Evolutionary conservation across 92 coral and sea anemone genomes (phyloP), one percentile per base, ranked within the genome.

Genomic region (Virgularia gustaviana): DNA sequence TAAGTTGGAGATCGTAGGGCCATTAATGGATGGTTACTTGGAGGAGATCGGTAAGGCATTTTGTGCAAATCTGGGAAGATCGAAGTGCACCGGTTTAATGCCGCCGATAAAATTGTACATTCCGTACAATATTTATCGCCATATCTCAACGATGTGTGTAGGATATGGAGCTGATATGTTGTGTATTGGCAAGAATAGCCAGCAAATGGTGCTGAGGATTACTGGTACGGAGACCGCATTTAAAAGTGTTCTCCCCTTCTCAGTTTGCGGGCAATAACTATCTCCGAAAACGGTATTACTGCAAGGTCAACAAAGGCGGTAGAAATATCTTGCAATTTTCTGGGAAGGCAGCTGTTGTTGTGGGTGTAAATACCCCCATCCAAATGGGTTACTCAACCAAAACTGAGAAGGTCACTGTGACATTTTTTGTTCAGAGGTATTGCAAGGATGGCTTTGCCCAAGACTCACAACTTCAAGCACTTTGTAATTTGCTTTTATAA

Each of bases 1-100:
- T 41, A 76, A 81, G 44, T 73, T 81, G 9, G 82, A 81, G 65
- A 51, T 76, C 6, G 73, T 56, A 28, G 86, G 78, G 37, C 78
- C 82, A 0, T 10, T 57, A 77, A 16, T n/a, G n/a, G n/a, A n/a
- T n/a, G n/a, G n/a, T n/a, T n/a, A n/a, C n/a, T n/a, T n/a, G n/a
- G n/a, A n/a, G n/a, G n/a, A n/a, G n/a, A n/a, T n/a, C n/a, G n/a
- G n/a, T n/a, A n/a, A n/a, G n/a, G n/a, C n/a, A n/a, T n/a, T n/a
- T n/a, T n/a, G n/a, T n/a, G n/a, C n/a, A n/a, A n/a, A n/a, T n/a
- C n/a, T n/a, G n/a, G n/a, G n/a, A n/a, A n/a, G n/a, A n/a, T 79
- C 84, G 3, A 72, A 77, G 22, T 55, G 72, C 62, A 79, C 79
- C 28, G 83, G 84, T 18, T 35, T 79, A 13, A 57, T 72, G 72